A percentile compares a stretch with the other conserved stretches of the same genome.
Conservation (phyloP, 1,140 invertebrate genomes). For the Reticulitermes speratus region DNA sequence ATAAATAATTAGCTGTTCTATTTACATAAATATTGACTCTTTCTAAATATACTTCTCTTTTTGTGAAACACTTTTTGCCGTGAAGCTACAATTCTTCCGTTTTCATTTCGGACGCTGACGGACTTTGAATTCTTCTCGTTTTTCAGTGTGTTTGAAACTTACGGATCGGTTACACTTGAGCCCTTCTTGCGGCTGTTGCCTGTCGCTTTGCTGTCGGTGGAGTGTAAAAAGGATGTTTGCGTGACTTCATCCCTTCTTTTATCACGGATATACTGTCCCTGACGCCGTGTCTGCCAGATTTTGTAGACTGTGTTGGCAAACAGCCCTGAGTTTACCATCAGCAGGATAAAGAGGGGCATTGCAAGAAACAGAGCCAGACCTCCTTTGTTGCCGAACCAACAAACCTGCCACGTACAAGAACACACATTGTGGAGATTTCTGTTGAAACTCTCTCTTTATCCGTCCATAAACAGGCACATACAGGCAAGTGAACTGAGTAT, state of each 20-base stretch:
- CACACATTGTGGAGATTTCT: too few species aligned
- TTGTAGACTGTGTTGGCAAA: constrained; percentile 45
- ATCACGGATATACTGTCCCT: constrained; percentile 35
- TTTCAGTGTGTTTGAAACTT: not conserved
- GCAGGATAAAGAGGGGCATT: constrained; percentile 45
- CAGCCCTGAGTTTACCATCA: constrained; percentile 46
- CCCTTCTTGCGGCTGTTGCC: not conserved
- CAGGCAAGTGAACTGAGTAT: too few species aligned
- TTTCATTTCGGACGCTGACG: too few species aligned
- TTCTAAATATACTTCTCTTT: too few species aligned
- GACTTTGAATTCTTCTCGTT: too few species aligned
- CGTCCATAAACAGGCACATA: too few species aligned
- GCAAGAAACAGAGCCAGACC: constrained; percentile 47
- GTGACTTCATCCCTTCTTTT: constrained; percentile 35
- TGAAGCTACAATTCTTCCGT: too few species aligned
- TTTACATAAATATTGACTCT: too few species aligned
- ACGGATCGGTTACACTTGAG: not conserved
- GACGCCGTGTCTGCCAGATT: constrained; percentile 39
- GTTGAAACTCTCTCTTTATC: too few species aligned
- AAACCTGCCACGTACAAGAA: constrained; percentile 37
- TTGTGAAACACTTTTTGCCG: too few species aligned
- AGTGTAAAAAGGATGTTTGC: not conserved
- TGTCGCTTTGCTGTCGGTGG: not conserved
- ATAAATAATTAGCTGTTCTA: too few species aligned
- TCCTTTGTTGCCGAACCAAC: constrained; percentile 44